These are phyloP conservation scores for Galendromus occidentalis DNA, from an alignment of 1,140 invertebrate species.

Conservation along the genomic window DNA sequence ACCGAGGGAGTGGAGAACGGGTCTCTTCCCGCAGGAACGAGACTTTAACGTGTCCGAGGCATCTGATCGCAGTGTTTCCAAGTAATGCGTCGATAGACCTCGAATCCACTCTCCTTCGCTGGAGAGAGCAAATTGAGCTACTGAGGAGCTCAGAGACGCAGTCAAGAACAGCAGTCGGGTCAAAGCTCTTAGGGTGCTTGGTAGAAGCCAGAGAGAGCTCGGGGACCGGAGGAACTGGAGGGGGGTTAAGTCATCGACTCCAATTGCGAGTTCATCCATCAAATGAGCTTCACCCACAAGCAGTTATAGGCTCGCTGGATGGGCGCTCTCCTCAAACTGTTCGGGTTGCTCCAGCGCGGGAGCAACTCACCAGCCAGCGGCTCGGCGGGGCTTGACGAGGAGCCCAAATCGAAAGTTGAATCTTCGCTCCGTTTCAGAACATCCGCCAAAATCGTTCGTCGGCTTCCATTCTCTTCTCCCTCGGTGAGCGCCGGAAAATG, in stretches of 20 bases:
- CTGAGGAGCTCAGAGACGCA: too few species aligned
- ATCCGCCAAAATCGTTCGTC: not conserved
- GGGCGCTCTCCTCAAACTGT: not conserved
- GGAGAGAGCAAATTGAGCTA: too few species aligned
- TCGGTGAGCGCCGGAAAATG: too few species aligned
- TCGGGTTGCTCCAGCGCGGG: not conserved
- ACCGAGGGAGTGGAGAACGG: too few species aligned
- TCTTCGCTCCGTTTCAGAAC: not conserved
- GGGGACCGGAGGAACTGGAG: not conserved
- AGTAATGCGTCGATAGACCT: too few species aligned
- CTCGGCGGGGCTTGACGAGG: not conserved
- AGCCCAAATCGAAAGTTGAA: not conserved
- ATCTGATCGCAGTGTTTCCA: too few species aligned
- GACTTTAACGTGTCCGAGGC: too few species aligned
- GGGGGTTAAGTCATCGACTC: slow-evolving; percentile 10
- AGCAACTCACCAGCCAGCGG: not conserved
- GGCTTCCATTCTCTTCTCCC: too few species aligned
- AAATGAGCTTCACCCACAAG: not conserved
- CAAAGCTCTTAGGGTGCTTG: not conserved
- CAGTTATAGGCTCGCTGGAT: not conserved
- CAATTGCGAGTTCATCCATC: slow-evolving; percentile 9
- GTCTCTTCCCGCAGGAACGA: too few species aligned
- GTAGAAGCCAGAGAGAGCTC: not conserved
- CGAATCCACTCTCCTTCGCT: too few species aligned
- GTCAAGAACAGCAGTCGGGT: not conserved